Evolutionary conservation across 1,140 invertebrate genomes (phyloP).

Genomic region (Drosophila pachea): DNA sequence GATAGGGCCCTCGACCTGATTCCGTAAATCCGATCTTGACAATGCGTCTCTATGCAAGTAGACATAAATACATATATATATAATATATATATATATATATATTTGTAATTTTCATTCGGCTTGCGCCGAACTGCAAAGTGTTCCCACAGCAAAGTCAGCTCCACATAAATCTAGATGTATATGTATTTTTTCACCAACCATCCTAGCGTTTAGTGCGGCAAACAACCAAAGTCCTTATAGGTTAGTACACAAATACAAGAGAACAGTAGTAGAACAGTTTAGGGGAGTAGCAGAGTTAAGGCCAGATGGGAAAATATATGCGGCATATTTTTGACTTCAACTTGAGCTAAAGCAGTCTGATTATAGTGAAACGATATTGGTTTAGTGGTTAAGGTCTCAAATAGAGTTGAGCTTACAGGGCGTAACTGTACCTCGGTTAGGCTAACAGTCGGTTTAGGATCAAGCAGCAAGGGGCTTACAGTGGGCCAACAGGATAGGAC

Average conservation of each 20-base stretch:
- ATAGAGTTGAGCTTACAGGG: slow-evolving; percentile 59
- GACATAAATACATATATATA: background rate
- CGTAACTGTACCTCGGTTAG: slow-evolving; percentile 32
- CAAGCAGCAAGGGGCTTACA: slow-evolving; percentile 10
- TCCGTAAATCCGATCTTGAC: slow-evolving; percentile 10
- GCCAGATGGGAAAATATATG: slow-evolving; percentile 12
- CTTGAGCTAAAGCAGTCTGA: slow-evolving; percentile 54
- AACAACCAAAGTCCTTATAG: slow-evolving; percentile 77
- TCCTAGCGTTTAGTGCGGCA: slow-evolving; percentile 74
- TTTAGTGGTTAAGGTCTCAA: slow-evolving; percentile 44
- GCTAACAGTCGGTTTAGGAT: slow-evolving; percentile 17
- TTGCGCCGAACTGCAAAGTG: slow-evolving; percentile 20
- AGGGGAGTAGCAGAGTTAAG: background rate
- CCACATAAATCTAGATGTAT: slow-evolving; percentile 54
- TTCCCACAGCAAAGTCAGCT: slow-evolving; percentile 10
- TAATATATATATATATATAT: slow-evolving; percentile 18
- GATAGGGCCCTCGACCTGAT: slow-evolving; percentile 29
- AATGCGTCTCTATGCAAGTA: background rate
- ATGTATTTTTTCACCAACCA: slow-evolving; percentile 76
- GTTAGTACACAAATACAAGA: slow-evolving; percentile 55
- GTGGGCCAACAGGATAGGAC: slow-evolving; percentile 29
- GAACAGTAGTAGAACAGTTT: slow-evolving; percentile 1
- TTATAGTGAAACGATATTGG: slow-evolving; percentile 43
- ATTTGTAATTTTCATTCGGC: slow-evolving; percentile 49
- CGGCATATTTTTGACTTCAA: slow-evolving; percentile 64